These are phyloP conservation scores for Wasmannia auropunctata DNA, from an alignment of 1,140 invertebrate genomes.

Conservation along the genomic window DNA sequence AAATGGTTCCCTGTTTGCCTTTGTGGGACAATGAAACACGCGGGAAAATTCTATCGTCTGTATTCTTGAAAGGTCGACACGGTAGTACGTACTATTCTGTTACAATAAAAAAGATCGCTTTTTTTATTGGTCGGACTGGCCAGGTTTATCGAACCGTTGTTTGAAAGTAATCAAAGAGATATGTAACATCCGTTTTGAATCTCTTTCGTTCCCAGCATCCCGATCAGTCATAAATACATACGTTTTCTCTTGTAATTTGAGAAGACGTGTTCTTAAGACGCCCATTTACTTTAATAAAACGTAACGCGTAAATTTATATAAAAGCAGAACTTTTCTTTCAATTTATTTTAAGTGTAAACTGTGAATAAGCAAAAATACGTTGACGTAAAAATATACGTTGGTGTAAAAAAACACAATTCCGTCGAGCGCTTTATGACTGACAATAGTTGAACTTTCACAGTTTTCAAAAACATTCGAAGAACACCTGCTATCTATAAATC, in stretches of 20 bases:
- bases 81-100: background rate
- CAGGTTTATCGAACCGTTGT: background rate
- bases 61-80: background rate
- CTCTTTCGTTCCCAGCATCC: background rate
- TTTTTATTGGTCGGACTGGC: background rate
- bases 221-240: background rate
- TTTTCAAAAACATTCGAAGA: background rate
- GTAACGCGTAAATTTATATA: too few relatives aligned
- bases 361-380: background rate
- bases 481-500: background rate
- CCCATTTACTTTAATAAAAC: background rate
- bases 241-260: background rate
- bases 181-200: background rate
- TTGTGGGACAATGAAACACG: slow-evolving; percentile 16
- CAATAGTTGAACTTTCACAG: background rate
- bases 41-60: slow-evolving; percentile 23
- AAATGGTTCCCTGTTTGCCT: slow-evolving; percentile 23
- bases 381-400: background rate
- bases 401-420: background rate
- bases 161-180: background rate
- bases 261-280: background rate
- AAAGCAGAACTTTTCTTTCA: too few relatives aligned
- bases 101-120: background rate
- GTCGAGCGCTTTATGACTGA: background rate
- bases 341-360: background rate